Conservation (phyloP, 30 jellyfish, hydroid and myxozoan genomes). For the Chironex yamaguchii region DNA sequence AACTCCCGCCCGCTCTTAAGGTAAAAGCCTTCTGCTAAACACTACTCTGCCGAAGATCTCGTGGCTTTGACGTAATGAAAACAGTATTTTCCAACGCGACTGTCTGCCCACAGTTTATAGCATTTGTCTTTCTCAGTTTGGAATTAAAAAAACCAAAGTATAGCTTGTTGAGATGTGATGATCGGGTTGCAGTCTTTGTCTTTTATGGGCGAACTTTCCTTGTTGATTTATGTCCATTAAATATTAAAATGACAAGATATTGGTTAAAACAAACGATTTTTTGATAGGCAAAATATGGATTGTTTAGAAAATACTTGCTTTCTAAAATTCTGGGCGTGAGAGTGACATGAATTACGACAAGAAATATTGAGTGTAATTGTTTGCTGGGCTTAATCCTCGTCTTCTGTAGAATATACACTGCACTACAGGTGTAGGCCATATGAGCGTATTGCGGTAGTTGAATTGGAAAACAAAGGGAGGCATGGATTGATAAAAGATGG, state of each 20-base stretch:
- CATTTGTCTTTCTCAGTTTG: background rate
- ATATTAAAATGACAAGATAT: background rate
- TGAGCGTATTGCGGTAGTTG: background rate
- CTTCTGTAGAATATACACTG: background rate
- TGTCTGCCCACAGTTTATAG: background rate
- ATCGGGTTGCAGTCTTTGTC: background rate
- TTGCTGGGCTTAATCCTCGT: background rate
- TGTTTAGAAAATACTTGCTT: background rate
- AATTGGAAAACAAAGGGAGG: background rate
- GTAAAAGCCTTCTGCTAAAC: background rate
- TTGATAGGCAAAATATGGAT: background rate
- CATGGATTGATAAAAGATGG: background rate
- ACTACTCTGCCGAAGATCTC: background rate
- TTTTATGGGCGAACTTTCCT: background rate
- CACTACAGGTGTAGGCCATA: background rate
- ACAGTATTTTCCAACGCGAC: background rate
- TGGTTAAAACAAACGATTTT: background rate
- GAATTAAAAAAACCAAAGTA: background rate
- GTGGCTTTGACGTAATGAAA: background rate
- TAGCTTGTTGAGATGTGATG: background rate
- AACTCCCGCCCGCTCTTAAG: background rate
- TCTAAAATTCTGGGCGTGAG: background rate
- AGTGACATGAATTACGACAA: background rate
- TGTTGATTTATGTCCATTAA: background rate
- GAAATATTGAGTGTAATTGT: background rate